Conservation (phyloP, 35 echinoderm and acorn worm genomes). For the Stichopus chloronotus region DNA sequence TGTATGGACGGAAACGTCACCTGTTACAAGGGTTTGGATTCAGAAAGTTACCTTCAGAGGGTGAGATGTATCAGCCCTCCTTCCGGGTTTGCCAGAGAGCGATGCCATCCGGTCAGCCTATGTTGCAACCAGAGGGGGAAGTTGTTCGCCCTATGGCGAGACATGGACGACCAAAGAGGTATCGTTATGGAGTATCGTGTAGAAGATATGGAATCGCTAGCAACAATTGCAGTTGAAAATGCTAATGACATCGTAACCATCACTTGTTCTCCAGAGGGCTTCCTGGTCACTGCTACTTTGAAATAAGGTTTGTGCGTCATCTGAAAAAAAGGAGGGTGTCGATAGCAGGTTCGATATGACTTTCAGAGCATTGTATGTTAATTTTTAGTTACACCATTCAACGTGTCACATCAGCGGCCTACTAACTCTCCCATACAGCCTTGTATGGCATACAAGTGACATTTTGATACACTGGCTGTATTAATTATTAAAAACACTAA, state of each 20-base stretch:
- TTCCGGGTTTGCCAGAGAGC: neutral
- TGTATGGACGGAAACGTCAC: neutral
- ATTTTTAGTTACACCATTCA: no score
- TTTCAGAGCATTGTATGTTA: no score
- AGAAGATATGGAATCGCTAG: neutral
- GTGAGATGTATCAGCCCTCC: neutral
- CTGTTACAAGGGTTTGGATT: neutral
- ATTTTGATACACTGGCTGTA: no score
- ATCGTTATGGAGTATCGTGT: neutral
- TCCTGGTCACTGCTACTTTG: neutral
- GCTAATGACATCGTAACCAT: neutral
- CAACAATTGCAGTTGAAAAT: neutral
- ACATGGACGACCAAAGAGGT: neutral
- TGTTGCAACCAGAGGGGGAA: neutral
- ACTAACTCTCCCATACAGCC: no score
- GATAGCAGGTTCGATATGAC: no score
- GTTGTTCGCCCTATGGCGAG: slow-evolving; percentile 5
- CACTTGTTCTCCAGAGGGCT: slow-evolving; percentile 1
- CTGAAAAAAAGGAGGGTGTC: no score
- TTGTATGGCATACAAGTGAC: no score
- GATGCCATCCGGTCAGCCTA: neutral
- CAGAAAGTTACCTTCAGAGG: neutral
- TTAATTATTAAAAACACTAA: no score
- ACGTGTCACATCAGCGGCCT: no score
- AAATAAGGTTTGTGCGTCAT: neutral